phyloP scores from a whole-genome alignment of 2,797 vertebrate genomes.

The Aulostomus chinensis region DNA sequence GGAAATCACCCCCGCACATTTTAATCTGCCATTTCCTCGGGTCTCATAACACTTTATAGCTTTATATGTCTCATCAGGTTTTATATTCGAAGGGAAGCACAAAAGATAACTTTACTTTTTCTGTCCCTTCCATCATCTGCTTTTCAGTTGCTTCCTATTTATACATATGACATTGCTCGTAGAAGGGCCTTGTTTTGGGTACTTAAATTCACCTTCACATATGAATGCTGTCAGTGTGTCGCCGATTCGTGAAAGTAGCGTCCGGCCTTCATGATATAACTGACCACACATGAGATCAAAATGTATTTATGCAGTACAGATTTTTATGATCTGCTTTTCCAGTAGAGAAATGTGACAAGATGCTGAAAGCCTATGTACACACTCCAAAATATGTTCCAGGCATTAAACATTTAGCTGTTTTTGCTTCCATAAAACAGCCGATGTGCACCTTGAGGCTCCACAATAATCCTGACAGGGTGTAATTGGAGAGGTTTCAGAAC shows the following conservation, averaged over 20 bases:
- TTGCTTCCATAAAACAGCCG: constrained; percentile 33
- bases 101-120: constrained; percentile 37
- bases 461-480: constrained; percentile 26
- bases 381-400: constrained; percentile 47
- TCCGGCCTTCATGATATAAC: constrained; percentile 17
- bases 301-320: too few species aligned
- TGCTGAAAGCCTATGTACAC: constrained; percentile 42
- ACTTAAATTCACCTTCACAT: neutral
- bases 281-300: constrained; percentile 48
- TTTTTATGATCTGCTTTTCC: constrained; percentile 46
- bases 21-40: constrained; percentile 65
- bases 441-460: constrained; percentile 28
- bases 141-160: too few species aligned
- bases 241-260: constrained; percentile 23
- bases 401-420: constrained; percentile 47
- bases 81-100: constrained; percentile 52
- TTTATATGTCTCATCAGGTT: constrained; percentile 67
- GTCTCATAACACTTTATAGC: constrained; percentile 57
- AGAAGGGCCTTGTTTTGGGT: too few species aligned
- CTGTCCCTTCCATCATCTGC: constrained; percentile 10
- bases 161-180: too few species aligned
- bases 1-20: constrained; percentile 60
- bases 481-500: constrained; percentile 31
- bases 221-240: constrained; percentile 19
- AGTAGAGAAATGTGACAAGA: constrained; percentile 41